Conservation (phyloP, 2,113 vertebrate species). For the Percopsis transmontana region DNA sequence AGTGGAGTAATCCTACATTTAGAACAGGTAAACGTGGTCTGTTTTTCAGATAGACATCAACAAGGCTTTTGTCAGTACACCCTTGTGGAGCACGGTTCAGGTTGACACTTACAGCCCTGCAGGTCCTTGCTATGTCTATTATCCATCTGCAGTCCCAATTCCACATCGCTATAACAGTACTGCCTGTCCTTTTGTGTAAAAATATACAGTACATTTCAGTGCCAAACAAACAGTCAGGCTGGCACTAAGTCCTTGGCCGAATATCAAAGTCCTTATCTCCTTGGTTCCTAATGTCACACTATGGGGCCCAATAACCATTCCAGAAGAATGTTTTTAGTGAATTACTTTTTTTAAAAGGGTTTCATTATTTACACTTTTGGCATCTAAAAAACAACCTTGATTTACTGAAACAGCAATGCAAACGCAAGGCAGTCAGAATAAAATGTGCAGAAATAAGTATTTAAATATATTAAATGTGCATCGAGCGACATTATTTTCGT, state of each 20-base stretch:
- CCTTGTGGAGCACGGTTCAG: no score
- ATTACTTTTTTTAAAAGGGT: conserved; percentile 27
- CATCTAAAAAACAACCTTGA: conserved; percentile 29
- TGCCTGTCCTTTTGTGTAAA: conserved; percentile 26
- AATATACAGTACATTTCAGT: conserved; percentile 32
- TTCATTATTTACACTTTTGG: conserved; percentile 27
- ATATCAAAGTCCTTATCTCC: conserved; percentile 36
- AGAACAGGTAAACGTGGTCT: no score
- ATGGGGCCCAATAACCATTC: conserved; percentile 14
- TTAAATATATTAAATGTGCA: conserved; percentile 53
- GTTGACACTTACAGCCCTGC: background rate
- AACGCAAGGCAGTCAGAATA: conserved; percentile 1
- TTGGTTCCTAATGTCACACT: conserved; percentile 35
- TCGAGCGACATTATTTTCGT: conserved; percentile 56
- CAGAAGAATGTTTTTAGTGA: conserved; percentile 11
- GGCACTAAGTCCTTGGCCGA: conserved; percentile 36
- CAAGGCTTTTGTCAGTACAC: no score
- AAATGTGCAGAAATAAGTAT: conserved; percentile 11
- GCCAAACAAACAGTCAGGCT: conserved; percentile 43
- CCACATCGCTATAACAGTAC: conserved; percentile 39
- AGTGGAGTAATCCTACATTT: no score
- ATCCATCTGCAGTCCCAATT: conserved; percentile 32
- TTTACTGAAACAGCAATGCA: conserved; percentile 35
- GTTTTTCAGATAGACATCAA: no score
- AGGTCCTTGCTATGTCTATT: conserved; percentile 1